Evolutionary conservation across 92 coral and sea anemone species (phyloP).

Genomic region (Phymanthus crucifer): DNA sequence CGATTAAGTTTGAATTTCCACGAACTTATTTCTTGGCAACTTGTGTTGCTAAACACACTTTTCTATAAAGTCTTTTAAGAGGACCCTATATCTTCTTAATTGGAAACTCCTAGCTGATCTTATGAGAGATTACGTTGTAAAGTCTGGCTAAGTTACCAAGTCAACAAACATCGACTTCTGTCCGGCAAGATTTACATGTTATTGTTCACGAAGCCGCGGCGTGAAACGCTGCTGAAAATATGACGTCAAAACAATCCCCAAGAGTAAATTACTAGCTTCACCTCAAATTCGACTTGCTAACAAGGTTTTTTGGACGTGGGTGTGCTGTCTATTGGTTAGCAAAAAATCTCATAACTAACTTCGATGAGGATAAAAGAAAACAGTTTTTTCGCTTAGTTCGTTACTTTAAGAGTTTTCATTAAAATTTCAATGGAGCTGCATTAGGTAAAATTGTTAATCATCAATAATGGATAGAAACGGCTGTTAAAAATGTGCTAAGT

Average conservation of each 20-base stretch:
- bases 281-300: neutral
- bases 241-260: neutral
- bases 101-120: slow-evolving; percentile 13
- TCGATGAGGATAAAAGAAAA: too few species aligned
- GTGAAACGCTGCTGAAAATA: neutral
- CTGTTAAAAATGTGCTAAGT: too few species aligned
- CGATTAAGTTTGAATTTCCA: neutral
- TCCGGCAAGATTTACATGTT: neutral
- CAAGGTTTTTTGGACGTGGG: neutral
- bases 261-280: neutral
- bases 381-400: too few species aligned
- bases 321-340: neutral
- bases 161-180: neutral
- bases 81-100: neutral
- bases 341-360: too few species aligned
- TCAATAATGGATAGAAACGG: too few species aligned
- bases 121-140: slow-evolving; percentile 7
- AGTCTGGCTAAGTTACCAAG: slow-evolving; percentile 11
- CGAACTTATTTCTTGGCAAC: neutral
- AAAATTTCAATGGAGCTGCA: too few species aligned
- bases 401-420: too few species aligned
- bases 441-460: too few species aligned
- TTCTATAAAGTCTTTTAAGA: neutral
- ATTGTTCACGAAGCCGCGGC: neutral
- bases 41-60: neutral